These are phyloP conservation scores for Notothenia rossii DNA, from an alignment of 2,113 vertebrate genomes.

Conservation along the genomic window DNA sequence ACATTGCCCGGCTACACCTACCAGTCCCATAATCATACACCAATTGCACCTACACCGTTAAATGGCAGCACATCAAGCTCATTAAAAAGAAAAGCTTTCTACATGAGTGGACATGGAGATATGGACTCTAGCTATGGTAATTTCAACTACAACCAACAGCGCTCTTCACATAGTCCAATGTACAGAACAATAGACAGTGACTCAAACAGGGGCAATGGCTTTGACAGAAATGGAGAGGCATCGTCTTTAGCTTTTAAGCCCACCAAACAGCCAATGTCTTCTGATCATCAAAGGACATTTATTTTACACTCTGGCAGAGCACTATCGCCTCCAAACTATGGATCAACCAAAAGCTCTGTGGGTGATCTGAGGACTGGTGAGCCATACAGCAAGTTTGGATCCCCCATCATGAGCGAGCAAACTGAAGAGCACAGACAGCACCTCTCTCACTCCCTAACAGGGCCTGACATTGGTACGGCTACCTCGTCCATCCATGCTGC, in stretches of 20 bases:
- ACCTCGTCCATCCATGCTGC: conserved; percentile 95
- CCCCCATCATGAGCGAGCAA: conserved; percentile 91
- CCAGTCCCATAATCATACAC: conserved; percentile 93
- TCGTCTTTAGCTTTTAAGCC: conserved; percentile 97
- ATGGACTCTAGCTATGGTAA: conserved; percentile 97
- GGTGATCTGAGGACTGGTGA: conserved; percentile 90
- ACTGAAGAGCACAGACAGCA: conserved; percentile 93
- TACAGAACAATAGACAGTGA: conserved; percentile 96
- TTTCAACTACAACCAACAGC: conserved; percentile 98
- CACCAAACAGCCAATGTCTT: conserved; percentile 94
- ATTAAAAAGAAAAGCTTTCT: conserved; percentile 99
- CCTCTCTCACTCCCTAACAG: conserved; percentile 90
- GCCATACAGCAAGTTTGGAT: conserved; percentile 93
- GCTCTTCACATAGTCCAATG: conserved; percentile 97
- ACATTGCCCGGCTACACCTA: conserved; percentile 96
- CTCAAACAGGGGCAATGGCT: conserved; percentile 93
- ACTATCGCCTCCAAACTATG: conserved; percentile 93
- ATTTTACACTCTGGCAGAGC: conserved; percentile 92
- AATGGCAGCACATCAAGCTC: conserved; percentile 95
- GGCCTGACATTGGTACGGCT: conserved; percentile 91
- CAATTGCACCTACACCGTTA: conserved; percentile 94
- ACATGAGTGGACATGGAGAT: conserved; percentile 98
- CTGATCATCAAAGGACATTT: conserved; percentile 97
- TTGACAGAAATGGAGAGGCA: conserved; percentile 94
- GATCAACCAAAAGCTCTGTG: conserved; percentile 92